Base-by-base conservation (phyloP, 1,140 invertebrate genomes). In the Brachionus sp. region DNA sequence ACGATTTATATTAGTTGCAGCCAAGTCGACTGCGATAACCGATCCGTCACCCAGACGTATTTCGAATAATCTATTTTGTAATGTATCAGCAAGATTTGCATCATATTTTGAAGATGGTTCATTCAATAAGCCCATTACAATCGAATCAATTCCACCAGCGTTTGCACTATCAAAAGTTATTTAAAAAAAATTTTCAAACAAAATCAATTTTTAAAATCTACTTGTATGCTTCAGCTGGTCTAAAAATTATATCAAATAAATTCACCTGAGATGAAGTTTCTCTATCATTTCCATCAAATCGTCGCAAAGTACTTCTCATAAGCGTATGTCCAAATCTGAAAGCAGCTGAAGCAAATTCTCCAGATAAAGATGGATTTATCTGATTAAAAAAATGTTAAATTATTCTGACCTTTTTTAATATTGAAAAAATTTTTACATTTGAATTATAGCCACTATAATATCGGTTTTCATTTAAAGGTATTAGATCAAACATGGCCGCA, bases 1-100 rank as follows among this genome's bases (percentile, higher is more conserved):
- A 85, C 97, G 88, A 88, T 99, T 97, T 78, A 99, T 95, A 86
- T 99, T 99, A 87, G 99, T 94, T 0, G 96, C 94, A 3, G 96
- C 97, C 64, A 99, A 90, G 90, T 99, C 97, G 10, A 44, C 44
- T 16, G 80, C 80, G 19, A 83, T 70, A 37, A 68, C 57, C 9
- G 64, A 83, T 25, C 64, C 64, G 33, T 83, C 64, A 13, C 39
- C 33, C 19, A 83, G 33, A 13, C 50, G 25, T n/a, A 83, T 12
- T 83, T 83, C 80, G 23, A 83, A 83, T 35, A 83, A 46, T 13
- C 50, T 9, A 39, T 66, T 68, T 35, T 46, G 62, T 39, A 83
- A 50, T 68, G 80, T 25, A 6, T 29, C 64, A 33, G 80, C 57
- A 42, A 83, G 12, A 44, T 68, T 83, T 3, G 57, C 42, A 73